Evolutionary conservation across 1,140 invertebrate species (phyloP).

Genomic region (Dysdera silvatica): DNA sequence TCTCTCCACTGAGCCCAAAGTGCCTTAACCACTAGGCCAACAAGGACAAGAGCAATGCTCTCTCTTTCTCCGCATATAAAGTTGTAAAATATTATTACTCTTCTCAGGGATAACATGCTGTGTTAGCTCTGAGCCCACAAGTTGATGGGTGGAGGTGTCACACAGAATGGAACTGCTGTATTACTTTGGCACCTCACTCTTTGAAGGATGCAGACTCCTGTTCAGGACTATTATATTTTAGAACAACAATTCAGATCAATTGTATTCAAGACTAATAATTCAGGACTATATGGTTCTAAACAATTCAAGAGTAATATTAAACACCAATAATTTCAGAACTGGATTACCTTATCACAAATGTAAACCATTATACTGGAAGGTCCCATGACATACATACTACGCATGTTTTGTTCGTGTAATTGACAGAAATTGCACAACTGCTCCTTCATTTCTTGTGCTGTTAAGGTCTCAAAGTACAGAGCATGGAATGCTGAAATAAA

Average conservation of each 20-base stretch:
- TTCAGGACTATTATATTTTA: too few relatives aligned
- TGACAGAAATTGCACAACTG: neutral
- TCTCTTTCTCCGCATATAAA: too few relatives aligned
- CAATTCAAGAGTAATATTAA: neutral
- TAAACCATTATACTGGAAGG: constrained; percentile 9
- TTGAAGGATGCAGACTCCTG: neutral
- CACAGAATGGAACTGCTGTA: too few relatives aligned
- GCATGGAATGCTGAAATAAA: constrained; percentile 11
- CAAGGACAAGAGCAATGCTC: too few relatives aligned
- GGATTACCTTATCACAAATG: constrained; percentile 14
- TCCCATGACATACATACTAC: constrained; percentile 6
- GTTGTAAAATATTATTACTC: too few relatives aligned
- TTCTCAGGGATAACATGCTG: too few relatives aligned
- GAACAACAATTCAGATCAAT: neutral
- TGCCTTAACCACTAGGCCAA: too few relatives aligned
- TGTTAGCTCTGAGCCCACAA: too few relatives aligned
- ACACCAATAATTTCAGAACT: too few relatives aligned
- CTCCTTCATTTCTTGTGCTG: neutral
- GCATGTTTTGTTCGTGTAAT: neutral
- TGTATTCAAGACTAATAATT: neutral
- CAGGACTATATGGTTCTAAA: neutral
- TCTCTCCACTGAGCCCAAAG: too few relatives aligned
- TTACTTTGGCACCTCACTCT: neutral
- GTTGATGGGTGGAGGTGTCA: too few relatives aligned
- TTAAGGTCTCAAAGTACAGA: constrained; percentile 17